phyloP scores from a whole-genome alignment of 2,113 vertebrate species.

The Verasper variegatus region DNA sequence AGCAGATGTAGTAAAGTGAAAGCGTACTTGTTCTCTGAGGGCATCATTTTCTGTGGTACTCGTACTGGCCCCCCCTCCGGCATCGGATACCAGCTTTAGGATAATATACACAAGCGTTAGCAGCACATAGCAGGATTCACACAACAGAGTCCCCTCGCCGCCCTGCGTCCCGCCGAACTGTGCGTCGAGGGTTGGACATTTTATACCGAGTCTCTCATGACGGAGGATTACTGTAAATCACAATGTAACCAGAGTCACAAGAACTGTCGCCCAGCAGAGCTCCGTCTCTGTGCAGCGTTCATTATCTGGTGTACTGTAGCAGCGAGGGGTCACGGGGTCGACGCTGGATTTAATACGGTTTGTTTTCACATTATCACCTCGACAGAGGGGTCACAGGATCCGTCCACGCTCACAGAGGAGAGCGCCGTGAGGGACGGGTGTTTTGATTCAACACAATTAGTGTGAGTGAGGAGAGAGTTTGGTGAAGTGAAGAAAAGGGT shows the following conservation, averaged over 20 bases:
- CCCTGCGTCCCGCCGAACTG: not conserved
- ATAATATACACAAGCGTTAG: conserved; percentile 76
- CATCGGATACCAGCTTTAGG: conserved; percentile 82
- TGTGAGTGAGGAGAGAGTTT: not conserved
- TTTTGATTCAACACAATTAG: conserved; percentile 47
- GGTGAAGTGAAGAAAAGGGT: too few species aligned
- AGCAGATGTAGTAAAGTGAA: conserved; percentile 58
- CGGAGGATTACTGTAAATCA: conserved; percentile 70
- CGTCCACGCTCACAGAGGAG: not conserved
- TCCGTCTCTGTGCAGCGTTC: conserved; percentile 32
- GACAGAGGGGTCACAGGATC: conserved; percentile 55
- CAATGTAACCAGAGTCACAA: conserved; percentile 78
- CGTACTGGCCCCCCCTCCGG: conserved; percentile 77
- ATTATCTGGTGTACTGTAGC: conserved; percentile 64
- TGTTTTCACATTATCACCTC: conserved; percentile 83
- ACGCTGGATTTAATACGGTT: conserved; percentile 74
- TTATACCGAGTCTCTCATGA: conserved; percentile 52
- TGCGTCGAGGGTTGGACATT: conserved; percentile 48
- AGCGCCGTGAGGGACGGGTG: conserved; percentile 9
- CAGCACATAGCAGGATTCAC: conserved; percentile 58
- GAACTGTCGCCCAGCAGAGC: conserved; percentile 76
- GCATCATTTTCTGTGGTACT: conserved; percentile 83
- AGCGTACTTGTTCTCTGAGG: conserved; percentile 82
- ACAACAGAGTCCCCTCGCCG: conserved; percentile 1
- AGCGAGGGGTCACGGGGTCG: conserved; percentile 65